Evolutionary conservation across 2,797 vertebrate genomes (phyloP).

Genomic region (Darevskia mixta): DNA sequence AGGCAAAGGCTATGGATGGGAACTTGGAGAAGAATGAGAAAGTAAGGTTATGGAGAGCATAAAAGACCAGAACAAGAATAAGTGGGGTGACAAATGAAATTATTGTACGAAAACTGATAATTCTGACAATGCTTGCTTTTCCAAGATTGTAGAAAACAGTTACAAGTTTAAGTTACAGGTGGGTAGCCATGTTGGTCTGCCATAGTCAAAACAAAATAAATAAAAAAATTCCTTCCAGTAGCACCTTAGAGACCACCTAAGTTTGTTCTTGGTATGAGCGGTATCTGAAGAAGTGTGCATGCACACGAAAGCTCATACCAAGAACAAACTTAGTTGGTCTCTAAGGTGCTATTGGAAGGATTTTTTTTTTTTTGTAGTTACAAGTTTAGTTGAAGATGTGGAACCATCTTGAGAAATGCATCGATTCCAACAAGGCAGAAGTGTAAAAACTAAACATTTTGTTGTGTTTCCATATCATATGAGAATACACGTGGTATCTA

Average conservation of each 20-base stretch:
- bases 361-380: not conserved
- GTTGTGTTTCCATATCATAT: not conserved
- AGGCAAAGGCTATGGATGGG: not conserved
- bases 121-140: not conserved
- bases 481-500: not conserved
- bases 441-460: not conserved
- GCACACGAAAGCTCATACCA: too few relatives aligned
- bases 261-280: too few relatives aligned
- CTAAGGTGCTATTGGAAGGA: too few relatives aligned
- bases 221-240: too few relatives aligned
- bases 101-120: not conserved
- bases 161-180: not conserved
- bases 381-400: not conserved
- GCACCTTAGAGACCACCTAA: too few relatives aligned
- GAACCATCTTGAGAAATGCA: constrained; percentile 4
- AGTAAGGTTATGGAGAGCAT: not conserved
- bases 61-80: not conserved
- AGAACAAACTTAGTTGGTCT: too few relatives aligned
- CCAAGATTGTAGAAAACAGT: not conserved
- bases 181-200: too few relatives aligned
- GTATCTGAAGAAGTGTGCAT: too few relatives aligned
- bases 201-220: too few relatives aligned
- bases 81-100: not conserved
- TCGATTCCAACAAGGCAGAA: not conserved
- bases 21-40: not conserved